Evolutionary conservation across 2,888 invertebrate genomes (phyloP).

Genomic region (Leptodirus hochenwartii): DNA sequence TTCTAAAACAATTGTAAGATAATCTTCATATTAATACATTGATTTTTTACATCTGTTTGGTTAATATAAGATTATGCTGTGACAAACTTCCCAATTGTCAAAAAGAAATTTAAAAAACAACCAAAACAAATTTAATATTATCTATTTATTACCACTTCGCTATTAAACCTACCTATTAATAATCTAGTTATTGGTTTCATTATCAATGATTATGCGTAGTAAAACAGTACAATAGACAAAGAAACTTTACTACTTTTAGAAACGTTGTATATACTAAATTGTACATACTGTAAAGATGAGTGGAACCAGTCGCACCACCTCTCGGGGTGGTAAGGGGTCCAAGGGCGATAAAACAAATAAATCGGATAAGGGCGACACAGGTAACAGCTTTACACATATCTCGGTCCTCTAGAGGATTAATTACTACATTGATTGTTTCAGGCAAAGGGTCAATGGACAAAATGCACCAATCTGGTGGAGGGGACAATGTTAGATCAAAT

Average conservation of each 20-base stretch:
- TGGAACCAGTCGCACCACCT: constrained; percentile 50
- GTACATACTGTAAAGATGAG: constrained; percentile 65
- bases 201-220: no score
- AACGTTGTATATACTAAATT: constrained; percentile 62
- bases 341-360: constrained; percentile 27
- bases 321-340: constrained; percentile 35
- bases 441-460: no score
- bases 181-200: no score
- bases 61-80: no score
- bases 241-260: constrained; percentile 29
- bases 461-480: no score
- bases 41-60: no score
- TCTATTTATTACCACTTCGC: constrained; percentile 1
- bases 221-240: background rate
- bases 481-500: constrained; percentile 17
- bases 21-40: no score
- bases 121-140: background rate
- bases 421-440: background rate
- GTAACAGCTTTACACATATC: constrained; percentile 14
- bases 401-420: background rate
- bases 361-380: constrained; percentile 25
- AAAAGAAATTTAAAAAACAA: no score
- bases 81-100: no score
- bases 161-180: no score
- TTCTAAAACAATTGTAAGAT: background rate